Evolutionary conservation across 2,888 invertebrate genomes (phyloP).

Genomic region (Athalia rosae): DNA sequence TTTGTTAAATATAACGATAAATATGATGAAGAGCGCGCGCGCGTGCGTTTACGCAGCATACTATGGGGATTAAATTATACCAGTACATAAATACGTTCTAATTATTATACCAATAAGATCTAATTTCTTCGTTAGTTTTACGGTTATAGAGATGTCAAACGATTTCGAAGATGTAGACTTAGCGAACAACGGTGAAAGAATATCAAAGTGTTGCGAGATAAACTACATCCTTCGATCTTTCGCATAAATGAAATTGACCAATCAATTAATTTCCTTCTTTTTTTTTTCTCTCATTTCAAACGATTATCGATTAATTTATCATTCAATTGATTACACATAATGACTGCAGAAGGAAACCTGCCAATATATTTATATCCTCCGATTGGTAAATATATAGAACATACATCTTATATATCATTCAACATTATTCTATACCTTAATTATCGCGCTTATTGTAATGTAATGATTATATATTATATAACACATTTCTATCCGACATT

Average conservation of each 20-base stretch:
- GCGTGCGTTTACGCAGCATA: slow-evolving; percentile 36
- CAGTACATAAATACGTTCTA: slow-evolving; percentile 7
- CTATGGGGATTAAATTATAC: slow-evolving; percentile 24
- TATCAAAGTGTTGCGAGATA: too few species aligned
- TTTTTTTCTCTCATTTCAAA: too few species aligned
- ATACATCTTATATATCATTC: slow-evolving; percentile 5
- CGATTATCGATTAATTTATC: too few species aligned
- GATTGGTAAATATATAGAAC: slow-evolving; percentile 10
- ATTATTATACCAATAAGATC: slow-evolving; percentile 25
- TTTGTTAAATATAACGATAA: slow-evolving; percentile 26
- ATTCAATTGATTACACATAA: too few species aligned
- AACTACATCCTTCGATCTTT: too few species aligned
- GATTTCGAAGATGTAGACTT: too few species aligned
- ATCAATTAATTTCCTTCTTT: too few species aligned
- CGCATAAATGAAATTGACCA: too few species aligned
- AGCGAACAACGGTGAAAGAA: too few species aligned
- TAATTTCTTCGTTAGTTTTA: slow-evolving; percentile 11
- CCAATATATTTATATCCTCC: too few species aligned
- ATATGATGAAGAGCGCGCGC: background rate
- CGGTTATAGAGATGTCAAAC: background rate
- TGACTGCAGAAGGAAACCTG: too few species aligned
- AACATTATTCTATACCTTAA: background rate
- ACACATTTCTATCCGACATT: slow-evolving; percentile 24
- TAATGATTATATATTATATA: background rate
- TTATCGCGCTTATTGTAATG: slow-evolving; percentile 26